Evolutionary conservation across 2,113 vertebrate genomes (phyloP), one percentile per base, ranked within the genome.

Genomic region (Pundamilia nyererei): DNA sequence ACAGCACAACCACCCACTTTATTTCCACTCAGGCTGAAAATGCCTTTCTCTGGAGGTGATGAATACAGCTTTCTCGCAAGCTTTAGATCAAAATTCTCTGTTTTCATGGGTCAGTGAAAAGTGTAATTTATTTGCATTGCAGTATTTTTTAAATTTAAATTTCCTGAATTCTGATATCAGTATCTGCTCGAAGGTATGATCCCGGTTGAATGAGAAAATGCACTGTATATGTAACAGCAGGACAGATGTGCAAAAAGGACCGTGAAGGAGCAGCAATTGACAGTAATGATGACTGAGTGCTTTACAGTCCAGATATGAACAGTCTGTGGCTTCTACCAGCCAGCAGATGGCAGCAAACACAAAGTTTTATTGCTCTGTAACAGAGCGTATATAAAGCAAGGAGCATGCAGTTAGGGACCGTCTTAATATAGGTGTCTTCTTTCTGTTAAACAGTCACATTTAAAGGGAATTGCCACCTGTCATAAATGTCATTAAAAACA

Each of bases 311-410:
- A 11, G 9, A 12, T 42, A 14, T 15, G 21, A 40, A 3, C 11
- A 65, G 15, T 3, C 6, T 82, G 21, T 65, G 21, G 19, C 15
- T 2, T 3, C 9, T 55, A 2, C 11, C 2, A 5, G 6, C 88
- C 95, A 93, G 79, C 81, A 95, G 95, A 14, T 89, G 92, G 93
- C 81, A 89, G 89, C 17, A 90, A 77, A 91, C 19, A 90, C 93
- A 85, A 86, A 60, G 81, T 3, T 55, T 86, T 6, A 38, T 58
- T 40, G 33, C 26, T 35, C 3, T 35, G 45, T 11, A n/a, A 12
- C 1, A 6, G 33, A 12, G 10, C 10, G 4, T 75, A 11, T 47
- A 75, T 19, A 13, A 19, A 77, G 26, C 9, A 19, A 51, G 12
- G n/a, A 17, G 2, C 7, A 6, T 5, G 3, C 1, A 82, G 33